Conservation (phyloP, 2,888 invertebrate genomes). For the Sarcophaga carnaria region DNA sequence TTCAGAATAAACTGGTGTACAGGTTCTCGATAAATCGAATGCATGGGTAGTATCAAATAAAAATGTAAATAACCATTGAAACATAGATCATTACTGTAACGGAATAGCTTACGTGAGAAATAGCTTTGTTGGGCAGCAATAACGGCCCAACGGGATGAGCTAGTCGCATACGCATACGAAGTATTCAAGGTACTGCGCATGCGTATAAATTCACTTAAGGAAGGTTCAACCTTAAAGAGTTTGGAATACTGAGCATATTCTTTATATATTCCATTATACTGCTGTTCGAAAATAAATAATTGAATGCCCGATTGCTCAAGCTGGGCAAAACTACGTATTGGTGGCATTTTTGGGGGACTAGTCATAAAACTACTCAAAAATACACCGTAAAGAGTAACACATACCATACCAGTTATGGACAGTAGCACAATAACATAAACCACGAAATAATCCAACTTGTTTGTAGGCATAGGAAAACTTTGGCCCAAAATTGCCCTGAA, state of each 20-base stretch:
- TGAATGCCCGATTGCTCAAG: conserved; percentile 35
- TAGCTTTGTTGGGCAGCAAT: background rate
- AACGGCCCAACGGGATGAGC: background rate
- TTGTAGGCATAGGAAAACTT: conserved; percentile 21
- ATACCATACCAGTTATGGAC: conserved; percentile 28
- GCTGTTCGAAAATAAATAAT: conserved; percentile 1
- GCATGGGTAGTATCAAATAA: background rate
- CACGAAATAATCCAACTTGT: conserved; percentile 24
- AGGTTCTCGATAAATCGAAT: conserved; percentile 16
- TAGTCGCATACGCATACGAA: background rate
- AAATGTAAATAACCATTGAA: conserved; percentile 2
- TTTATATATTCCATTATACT: background rate
- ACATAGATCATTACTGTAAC: conserved; percentile 22
- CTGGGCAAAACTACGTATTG: conserved; percentile 46
- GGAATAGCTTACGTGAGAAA: conserved; percentile 25
- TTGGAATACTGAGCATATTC: background rate
- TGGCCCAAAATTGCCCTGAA: conserved; percentile 50
- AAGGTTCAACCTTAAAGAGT: background rate
- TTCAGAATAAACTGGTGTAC: background rate
- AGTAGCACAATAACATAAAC: conserved; percentile 44
- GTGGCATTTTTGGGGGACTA: conserved; percentile 35
- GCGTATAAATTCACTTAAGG: background rate
- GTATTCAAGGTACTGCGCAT: conserved; percentile 7
- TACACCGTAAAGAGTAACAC: conserved; percentile 30
- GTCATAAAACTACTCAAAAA: conserved; percentile 59